Conservation (phyloP, 2,888 invertebrate genomes). For the Nudaria mundana region DNA sequence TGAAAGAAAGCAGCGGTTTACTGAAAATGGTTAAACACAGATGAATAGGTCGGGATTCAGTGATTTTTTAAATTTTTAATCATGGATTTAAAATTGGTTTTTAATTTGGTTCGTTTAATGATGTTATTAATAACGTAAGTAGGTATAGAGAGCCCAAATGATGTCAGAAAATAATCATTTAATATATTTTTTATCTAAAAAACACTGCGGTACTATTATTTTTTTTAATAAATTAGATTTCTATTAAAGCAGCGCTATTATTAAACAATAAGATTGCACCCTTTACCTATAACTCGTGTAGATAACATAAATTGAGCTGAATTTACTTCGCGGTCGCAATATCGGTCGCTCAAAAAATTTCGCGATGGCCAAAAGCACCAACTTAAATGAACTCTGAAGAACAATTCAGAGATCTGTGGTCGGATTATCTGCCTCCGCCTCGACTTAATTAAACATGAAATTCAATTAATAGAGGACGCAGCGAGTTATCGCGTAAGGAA, state of each 20-base stretch:
- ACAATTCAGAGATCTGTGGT: conserved; percentile 57
- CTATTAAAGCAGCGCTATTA: background rate
- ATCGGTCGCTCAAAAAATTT: conserved; percentile 40
- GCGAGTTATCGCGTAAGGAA: conserved; percentile 77
- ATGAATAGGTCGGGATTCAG: too few species aligned
- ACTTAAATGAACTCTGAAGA: conserved; percentile 54
- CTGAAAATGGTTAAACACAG: too few species aligned
- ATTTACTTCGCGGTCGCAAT: conserved; percentile 21
- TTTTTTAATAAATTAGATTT: background rate
- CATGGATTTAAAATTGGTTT: too few species aligned
- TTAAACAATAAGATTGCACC: conserved; percentile 2
- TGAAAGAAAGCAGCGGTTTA: background rate
- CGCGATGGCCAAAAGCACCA: conserved; percentile 51
- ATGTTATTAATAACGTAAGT: too few species aligned
- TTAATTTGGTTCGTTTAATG: too few species aligned
- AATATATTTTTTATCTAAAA: background rate
- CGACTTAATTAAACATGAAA: conserved; percentile 80
- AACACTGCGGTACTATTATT: background rate
- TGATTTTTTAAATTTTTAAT: too few species aligned
- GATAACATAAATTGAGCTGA: conserved; percentile 9
- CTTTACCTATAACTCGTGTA: conserved; percentile 8
- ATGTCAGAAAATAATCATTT: background rate
- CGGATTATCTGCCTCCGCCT: conserved; percentile 67
- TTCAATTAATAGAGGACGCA: conserved; percentile 77
- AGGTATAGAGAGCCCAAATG: too few species aligned